Evolutionary conservation across 2,113 vertebrate genomes (phyloP), one percentile per base, ranked within the genome.

Genomic region (Chaetorhynchus papuensis): DNA sequence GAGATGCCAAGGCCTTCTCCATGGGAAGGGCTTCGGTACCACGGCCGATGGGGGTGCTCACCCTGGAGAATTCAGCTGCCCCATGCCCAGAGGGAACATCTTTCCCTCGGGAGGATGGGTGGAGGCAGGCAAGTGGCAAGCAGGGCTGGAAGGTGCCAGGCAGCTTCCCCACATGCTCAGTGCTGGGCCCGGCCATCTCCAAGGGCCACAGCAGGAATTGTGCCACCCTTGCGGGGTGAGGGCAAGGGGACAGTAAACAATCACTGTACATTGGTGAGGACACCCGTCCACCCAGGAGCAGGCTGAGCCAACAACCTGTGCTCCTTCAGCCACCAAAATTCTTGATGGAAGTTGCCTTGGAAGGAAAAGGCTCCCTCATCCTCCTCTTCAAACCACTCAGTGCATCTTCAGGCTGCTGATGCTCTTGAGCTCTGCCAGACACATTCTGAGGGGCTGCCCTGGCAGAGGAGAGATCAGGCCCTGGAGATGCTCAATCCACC

Each of bases 31-130:
- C 74, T 50, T 30, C 1, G 2, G 65, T 28, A n/a, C 66, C 11
- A 10, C 11, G 16, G 87, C 53, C 0, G 1, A 56, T 30, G 65
- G 39, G 5, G 21, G 3, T 53, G 72, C 74, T 92, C 22, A 7
- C 37, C 85, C 81, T 66, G 0, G 5, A 95, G 88, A 97, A 96
- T 94, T 97, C 92, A 94, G 81, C 88, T 65, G 70, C 45, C 63
- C 41, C 21, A 2, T 24, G 50, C 59, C 54, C 57, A 47, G 30
- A 50, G 59, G 60, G n/a, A 83, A 52, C 4, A 15, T 50, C 24
- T 20, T 59, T 79, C 24, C 79, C 52, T 79, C 2, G 0, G 44
- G 35, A 89, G 33, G 37, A 27, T 54, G 76, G 41, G 9, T 37
- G 64, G 56, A 53, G 35, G 64, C 39, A 83, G 42, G 53, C 41